Conservation (phyloP, 2,113 vertebrate species). For the Barbus barbus region DNA sequence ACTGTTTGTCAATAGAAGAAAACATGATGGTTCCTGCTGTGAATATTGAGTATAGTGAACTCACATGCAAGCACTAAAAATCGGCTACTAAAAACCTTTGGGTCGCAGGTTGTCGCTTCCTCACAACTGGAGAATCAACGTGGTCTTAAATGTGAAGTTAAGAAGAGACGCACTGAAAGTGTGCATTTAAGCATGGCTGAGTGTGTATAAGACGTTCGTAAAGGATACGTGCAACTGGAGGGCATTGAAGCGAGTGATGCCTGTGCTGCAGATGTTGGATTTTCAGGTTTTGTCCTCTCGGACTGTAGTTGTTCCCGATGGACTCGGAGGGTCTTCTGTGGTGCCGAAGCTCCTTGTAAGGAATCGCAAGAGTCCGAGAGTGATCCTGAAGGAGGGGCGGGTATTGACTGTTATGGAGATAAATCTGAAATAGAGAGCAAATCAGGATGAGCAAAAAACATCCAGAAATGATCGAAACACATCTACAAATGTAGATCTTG, state of each 20-base stretch:
- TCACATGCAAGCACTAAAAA: background rate
- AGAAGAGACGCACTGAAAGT: constrained; percentile 44
- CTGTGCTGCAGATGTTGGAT: constrained; percentile 69
- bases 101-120: constrained; percentile 60
- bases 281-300: constrained; percentile 74
- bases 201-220: background rate
- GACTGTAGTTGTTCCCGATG: constrained; percentile 87
- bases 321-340: constrained; percentile 80
- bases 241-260: background rate
- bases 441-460: background rate
- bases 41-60: background rate
- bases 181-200: background rate
- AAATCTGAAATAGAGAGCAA: constrained; percentile 61
- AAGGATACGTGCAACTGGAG: background rate
- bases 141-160: constrained; percentile 63
- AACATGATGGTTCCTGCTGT: constrained; percentile 24
- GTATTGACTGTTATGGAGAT: constrained; percentile 67
- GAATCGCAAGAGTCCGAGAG: constrained; percentile 78
- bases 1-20: background rate
- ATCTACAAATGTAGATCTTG: background rate
- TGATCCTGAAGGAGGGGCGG: constrained; percentile 82
- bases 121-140: constrained; percentile 55
- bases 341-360: constrained; percentile 82
- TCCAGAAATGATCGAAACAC: background rate
- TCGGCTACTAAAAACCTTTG: constrained; percentile 44